Percentiles rank a stretch among this genome's conserved stretches.
These are phyloP conservation scores for Opisthocomus hoazin DNA, from an alignment of 2,113 vertebrate species.

Conservation along the genomic window DNA sequence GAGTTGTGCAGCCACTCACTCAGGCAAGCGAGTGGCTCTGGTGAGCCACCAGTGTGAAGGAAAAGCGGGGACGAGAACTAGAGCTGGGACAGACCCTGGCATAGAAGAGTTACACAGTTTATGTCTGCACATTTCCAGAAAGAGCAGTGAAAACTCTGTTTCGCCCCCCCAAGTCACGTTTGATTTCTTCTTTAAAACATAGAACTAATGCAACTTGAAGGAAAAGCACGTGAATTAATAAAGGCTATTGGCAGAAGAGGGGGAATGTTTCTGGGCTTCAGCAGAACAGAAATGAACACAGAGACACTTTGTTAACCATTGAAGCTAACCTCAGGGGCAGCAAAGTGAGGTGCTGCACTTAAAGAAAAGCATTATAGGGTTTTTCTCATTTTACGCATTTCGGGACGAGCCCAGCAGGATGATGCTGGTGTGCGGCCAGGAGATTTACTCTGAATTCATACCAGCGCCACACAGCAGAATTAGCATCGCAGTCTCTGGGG, in stretches of 20 bases:
- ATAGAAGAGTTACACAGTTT: not conserved
- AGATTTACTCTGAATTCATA: not conserved
- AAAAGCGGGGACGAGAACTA: not conserved
- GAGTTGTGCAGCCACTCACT: not conserved
- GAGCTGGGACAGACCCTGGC: not conserved
- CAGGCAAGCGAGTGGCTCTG: not conserved
- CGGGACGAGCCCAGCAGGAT: not conserved
- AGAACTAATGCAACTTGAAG: not conserved
- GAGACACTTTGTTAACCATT: not conserved
- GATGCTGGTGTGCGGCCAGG: not conserved
- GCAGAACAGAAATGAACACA: not conserved
- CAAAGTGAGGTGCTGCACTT: not conserved
- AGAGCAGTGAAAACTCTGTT: not conserved
- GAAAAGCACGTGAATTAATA: not conserved
- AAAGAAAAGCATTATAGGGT: not conserved
- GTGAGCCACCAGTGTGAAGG: not conserved
- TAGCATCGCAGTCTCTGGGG: not conserved
- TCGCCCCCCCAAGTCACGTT: not conserved
- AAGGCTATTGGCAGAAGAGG: not conserved
- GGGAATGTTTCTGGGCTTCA: not conserved
- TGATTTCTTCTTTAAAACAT: not conserved
- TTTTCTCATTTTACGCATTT: not conserved
- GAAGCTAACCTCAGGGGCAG: not conserved
- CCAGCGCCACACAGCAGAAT: not conserved
- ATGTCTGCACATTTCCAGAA: not conserved